Base-by-base conservation (phyloP, 2,888 invertebrate genomes). In the Athalia circularis region DNA sequence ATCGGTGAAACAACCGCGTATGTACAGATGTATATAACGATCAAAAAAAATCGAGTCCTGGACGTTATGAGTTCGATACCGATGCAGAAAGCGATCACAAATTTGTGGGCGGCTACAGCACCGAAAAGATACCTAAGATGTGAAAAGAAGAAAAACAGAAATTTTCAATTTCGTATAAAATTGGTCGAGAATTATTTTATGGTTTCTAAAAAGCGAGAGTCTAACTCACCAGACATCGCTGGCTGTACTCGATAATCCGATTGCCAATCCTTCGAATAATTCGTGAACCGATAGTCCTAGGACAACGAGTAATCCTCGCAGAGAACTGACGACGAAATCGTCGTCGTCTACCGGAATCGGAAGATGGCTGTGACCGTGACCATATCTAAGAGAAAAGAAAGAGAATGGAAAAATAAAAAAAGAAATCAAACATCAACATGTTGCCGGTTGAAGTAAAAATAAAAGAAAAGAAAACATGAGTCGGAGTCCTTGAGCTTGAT, bases 81-180 rank as follows among this genome's bases (percentile, higher is more conserved):
- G 77, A 97, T 95, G 88, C 97, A 97, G 89, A 97, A 97, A 0
- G 96, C 96, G 80, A 97, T 94, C 45, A 97, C 96, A 67, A 96
- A 92, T 89, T 97, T 97, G 89, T 97, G 97, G 0, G 96, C 95
- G 0, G 95, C 94, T 0, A 97, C 94, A 0, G 96, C 97, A 4
- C 94, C 95, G 86, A 96, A 94, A 94, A 97, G 95, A 88, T 96
- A 96, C 93, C 93, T 93, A 29, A 29, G 29, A n/a, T n/a, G 29
- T 29, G 87, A 1, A 89, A 87, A 79, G 43, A n/a, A 54, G 29
- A 59, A 1, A 9, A 75, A 52, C 47, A 54, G 50, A 7, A 48
- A 43, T 54, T 77, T 43, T 62, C 13, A 70, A 61, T 61, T 9
- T 7, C 52, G 15, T 57, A 61, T 29, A 59, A 15, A 13, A 54